phyloP scores from a whole-genome alignment of 2,113 vertebrate genomes.

The Coturnix japonica region DNA sequence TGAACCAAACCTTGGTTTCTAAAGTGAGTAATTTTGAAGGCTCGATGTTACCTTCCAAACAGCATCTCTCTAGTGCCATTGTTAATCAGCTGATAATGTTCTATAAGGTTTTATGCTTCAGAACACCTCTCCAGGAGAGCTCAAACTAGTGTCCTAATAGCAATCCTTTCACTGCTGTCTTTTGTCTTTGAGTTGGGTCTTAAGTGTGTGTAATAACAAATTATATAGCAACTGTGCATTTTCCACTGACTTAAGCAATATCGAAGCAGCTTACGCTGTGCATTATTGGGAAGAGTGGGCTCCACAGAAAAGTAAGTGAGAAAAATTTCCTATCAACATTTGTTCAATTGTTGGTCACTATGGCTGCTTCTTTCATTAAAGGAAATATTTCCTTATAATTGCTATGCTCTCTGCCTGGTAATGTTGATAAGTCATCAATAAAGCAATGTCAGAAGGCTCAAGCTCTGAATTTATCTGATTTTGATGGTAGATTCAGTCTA shows the following conservation, averaged over 20 bases:
- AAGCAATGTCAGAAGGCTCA: constrained; percentile 13
- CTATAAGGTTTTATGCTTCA: background rate
- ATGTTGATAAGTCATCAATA: constrained; percentile 36
- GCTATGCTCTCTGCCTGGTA: background rate
- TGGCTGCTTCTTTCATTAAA: background rate
- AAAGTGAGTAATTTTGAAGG: constrained; percentile 19
- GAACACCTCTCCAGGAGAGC: background rate
- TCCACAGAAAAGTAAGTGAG: background rate
- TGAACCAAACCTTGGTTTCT: constrained; percentile 1
- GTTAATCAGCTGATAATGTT: constrained; percentile 44
- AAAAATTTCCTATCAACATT: background rate
- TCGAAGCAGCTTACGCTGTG: background rate
- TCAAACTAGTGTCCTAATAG: background rate
- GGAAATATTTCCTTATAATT: constrained; percentile 14
- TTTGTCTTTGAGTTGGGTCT: background rate
- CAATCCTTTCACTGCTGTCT: background rate
- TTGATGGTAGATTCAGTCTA: constrained; percentile 41
- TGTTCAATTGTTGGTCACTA: background rate
- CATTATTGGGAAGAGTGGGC: background rate
- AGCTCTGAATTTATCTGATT: constrained; percentile 31
- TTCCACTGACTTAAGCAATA: background rate
- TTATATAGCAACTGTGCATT: background rate
- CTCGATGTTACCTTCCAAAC: constrained; percentile 13
- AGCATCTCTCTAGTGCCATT: background rate
- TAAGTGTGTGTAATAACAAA: background rate